Evolutionary conservation across 2,888 invertebrate species (phyloP), one percentile per base, ranked within the genome.

Genomic region (Drosophila tripunctata): DNA sequence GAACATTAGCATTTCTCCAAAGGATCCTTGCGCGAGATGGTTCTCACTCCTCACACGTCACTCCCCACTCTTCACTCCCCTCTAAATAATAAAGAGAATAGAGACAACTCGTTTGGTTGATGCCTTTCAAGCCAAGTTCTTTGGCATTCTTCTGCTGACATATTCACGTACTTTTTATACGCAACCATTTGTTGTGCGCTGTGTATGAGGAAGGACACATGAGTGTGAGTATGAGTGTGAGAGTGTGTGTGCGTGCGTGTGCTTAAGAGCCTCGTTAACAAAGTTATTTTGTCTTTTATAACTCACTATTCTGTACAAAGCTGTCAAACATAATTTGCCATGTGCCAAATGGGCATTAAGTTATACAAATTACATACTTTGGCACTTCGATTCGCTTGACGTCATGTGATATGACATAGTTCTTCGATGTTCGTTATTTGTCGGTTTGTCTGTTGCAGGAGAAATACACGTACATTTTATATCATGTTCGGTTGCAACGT

Each of bases 221-320:
- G 51, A 21, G 54, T 31, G 36, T 19, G 12, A 15, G 47, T 38
- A 33, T 41, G 45, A 12, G 24, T 19, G 12, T 15, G 48, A 38
- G 21, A 8, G 43, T 8, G 43, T 51, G 64, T 62, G 67, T 19
- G 68, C 51, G 62, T 75, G 83, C 64, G 71, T 84, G 84, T 72
- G 55, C 66, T 75, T 81, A 83, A 84, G 80, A 72, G 78, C 81
- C 75, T 84, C 86, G 86, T 84, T 84, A 86, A 86, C 84, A 84
- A 84, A 86, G 86, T 84, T 86, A 84, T 84, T 84, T 84, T 84
- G 84, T 84, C 84, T 83, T 84, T 86, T 84, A 86, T 84, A 72
- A 66, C 75, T 52, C 66, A 71, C 64, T 73, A 77, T 77, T 83
- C 57, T 66, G 69, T 78, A 65, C 51, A 48, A 24, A 24, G 43